Evolutionary conservation across 1,140 invertebrate genomes (phyloP), one percentile per base, ranked within the genome.

Genomic region (Metopolophium dirhodum): DNA sequence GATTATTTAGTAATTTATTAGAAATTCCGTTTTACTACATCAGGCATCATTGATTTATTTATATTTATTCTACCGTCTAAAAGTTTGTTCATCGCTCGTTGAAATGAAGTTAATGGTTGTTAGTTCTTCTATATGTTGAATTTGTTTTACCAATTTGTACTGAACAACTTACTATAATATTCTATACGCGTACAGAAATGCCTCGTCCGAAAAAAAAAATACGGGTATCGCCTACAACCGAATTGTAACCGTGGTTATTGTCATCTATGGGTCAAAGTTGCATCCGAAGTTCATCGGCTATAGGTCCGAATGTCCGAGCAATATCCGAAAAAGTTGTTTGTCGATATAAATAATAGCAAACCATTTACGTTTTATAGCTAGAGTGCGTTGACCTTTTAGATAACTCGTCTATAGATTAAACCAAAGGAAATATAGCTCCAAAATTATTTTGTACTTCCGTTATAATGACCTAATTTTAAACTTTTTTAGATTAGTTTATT

Each of bases 351-450:
- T 77, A n/a, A 35, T 35, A n/a, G n/a, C 11, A 18, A n/a, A n/a
- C 7, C 3, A 77, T 77, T 77, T 3, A 30, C 14, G 14, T 20
- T n/a, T n/a, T 77, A 18, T n/a, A 77, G 20, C n/a, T n/a, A 14
- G 6, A 1, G n/a, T n/a, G 30, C 4, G 0, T 3, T 4, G 7
- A n/a, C 30, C 18, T n/a, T n/a, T 77, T n/a, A 1, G 1, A n/a
- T 77, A 77, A 14, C 1, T 77, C n/a, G 18, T 30, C 26, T 77
- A 35, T n/a, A 20, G 14, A 20, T 35, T 77, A n/a, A 6, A 77
- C 14, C 14, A 20, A 77, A 77, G 1, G 26, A 61, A n/a, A n/a
- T n/a, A 77, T 0, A n/a, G 30, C 6, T 6, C 1, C n/a, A n/a
- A 18, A n/a, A n/a, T n/a, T n/a, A 77, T 20, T 77, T 77, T 20